Percentiles rank a stretch among this genome's conserved stretches.
Conservation (phyloP, 2,888 invertebrate genomes). For the Agonopterix subpropinquella region DNA sequence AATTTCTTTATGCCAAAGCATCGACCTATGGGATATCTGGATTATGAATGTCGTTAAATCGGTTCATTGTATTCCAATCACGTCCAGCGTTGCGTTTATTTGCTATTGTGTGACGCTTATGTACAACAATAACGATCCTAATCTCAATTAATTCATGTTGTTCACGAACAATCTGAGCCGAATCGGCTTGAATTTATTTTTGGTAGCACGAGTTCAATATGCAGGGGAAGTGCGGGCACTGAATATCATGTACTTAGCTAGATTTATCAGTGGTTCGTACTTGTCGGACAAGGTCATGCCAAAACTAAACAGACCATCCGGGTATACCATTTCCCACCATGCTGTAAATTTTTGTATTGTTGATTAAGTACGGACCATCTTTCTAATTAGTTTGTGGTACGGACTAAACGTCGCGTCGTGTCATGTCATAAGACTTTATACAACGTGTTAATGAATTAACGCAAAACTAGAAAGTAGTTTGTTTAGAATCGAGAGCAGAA, state of each 20-base stretch:
- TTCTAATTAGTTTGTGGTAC: no score
- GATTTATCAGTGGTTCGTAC: no score
- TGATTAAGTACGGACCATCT: no score
- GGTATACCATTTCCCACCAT: no score
- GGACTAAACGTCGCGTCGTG: no score
- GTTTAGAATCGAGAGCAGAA: no score
- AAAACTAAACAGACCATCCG: no score
- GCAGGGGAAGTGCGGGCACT: background rate
- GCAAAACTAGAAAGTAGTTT: no score
- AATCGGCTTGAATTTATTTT: constrained; percentile 1
- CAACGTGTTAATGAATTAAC: no score
- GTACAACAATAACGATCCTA: constrained; percentile 14
- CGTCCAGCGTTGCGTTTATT: constrained; percentile 38
- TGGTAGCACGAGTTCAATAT: constrained; percentile 4
- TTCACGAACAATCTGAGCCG: constrained; percentile 3
- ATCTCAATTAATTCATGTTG: constrained; percentile 9
- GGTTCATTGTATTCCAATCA: constrained; percentile 42
- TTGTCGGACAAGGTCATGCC: no score
- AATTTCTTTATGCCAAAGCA: constrained; percentile 26
- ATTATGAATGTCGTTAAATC: constrained; percentile 45
- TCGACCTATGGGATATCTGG: constrained; percentile 13
- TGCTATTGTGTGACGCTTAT: constrained; percentile 32
- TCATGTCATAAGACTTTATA: no score
- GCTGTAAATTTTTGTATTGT: no score
- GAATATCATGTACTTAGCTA: background rate